Evolutionary conservation across 2,888 invertebrate genomes (phyloP).

Genomic region (Noctua fimbriata): DNA sequence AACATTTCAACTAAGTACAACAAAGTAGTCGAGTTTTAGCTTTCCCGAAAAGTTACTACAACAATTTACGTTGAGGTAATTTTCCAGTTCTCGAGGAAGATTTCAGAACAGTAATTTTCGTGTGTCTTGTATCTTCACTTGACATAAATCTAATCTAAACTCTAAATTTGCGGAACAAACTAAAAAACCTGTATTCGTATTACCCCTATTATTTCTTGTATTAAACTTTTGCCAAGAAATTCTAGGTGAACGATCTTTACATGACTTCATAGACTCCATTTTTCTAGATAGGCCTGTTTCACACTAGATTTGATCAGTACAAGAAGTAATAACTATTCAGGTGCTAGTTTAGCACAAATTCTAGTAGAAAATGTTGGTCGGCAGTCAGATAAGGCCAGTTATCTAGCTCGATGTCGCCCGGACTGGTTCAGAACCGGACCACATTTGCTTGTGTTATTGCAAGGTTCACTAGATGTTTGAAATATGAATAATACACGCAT

Average conservation of each 20-base stretch:
- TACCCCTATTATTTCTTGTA: not conserved
- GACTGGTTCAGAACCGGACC: slow-evolving; percentile 70
- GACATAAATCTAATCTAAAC: slow-evolving; percentile 5
- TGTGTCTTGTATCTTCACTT: slow-evolving; percentile 4
- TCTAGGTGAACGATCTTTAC: not conserved
- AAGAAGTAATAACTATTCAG: slow-evolving; percentile 43
- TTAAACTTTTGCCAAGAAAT: not conserved
- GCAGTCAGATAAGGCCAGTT: slow-evolving; percentile 51
- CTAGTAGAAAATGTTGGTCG: slow-evolving; percentile 48
- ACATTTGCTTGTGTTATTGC: slow-evolving; percentile 56
- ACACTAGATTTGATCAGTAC: slow-evolving; percentile 33
- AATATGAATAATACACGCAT: slow-evolving; percentile 22
- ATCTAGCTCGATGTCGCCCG: slow-evolving; percentile 59
- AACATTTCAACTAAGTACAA: not conserved
- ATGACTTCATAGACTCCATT: not conserved
- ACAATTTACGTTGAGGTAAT: slow-evolving; percentile 11
- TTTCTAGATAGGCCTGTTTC: slow-evolving; percentile 14
- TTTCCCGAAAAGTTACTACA: slow-evolving; percentile 4
- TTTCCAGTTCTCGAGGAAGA: not conserved
- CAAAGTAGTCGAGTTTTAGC: not conserved
- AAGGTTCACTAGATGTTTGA: slow-evolving; percentile 62
- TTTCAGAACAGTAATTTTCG: not conserved
- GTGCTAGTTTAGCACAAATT: slow-evolving; percentile 29
- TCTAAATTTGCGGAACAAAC: not conserved
- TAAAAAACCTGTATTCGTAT: slow-evolving; percentile 12